Evolutionary conservation across 2,797 vertebrate species (phyloP).

Genomic region (Lophotriccus pileatus): DNA sequence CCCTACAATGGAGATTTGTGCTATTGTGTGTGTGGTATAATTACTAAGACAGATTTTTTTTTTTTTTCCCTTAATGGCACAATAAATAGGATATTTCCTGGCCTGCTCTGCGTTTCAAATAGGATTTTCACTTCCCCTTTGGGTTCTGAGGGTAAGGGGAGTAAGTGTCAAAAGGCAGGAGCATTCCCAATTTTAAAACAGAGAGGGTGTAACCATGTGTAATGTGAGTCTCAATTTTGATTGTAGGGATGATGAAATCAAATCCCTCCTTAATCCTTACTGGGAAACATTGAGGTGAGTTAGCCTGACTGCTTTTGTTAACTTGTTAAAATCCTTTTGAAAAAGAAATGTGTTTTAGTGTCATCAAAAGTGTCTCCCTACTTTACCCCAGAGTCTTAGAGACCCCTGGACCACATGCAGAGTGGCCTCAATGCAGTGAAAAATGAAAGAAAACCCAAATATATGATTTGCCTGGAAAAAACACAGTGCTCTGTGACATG

Average conservation of each 20-base stretch:
- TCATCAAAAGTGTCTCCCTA: not conserved
- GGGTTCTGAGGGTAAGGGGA: constrained; percentile 26
- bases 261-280: constrained; percentile 32
- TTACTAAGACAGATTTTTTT: constrained; percentile 36
- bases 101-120: constrained; percentile 30
- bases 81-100: constrained; percentile 72
- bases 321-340: not conserved
- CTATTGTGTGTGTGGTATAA: constrained; percentile 56
- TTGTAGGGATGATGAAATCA: constrained; percentile 41
- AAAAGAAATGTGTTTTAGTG: not conserved
- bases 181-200: constrained; percentile 45
- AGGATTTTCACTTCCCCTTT: constrained; percentile 65
- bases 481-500: not conserved
- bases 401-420: not conserved
- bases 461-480: not conserved
- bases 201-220: not conserved
- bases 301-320: not conserved
- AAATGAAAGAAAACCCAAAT: not conserved
- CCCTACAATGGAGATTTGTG: constrained; percentile 37
- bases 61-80: constrained; percentile 37
- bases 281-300: constrained; percentile 1
- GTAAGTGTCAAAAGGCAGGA: constrained; percentile 62
- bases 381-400: not conserved
- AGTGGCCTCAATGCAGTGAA: not conserved
- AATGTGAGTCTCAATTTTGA: constrained; percentile 33